Evolutionary conservation across 2,113 vertebrate species (phyloP).

Genomic region (Buteo buteo): DNA sequence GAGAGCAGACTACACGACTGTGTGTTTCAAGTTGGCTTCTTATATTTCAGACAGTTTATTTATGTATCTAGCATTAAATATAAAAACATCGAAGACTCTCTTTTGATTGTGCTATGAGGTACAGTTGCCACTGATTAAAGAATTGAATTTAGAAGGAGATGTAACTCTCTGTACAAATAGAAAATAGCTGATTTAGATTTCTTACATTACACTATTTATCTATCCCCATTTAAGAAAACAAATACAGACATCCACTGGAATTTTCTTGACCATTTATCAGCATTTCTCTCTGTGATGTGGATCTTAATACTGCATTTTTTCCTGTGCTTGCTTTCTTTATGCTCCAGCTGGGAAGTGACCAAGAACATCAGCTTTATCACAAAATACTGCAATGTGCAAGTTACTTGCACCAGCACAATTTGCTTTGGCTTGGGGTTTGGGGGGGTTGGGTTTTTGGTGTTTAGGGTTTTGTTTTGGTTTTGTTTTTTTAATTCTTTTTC

Average conservation of each 20-base stretch:
- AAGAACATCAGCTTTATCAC: background rate
- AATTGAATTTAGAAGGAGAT: background rate
- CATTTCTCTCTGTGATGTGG: background rate
- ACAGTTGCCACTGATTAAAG: background rate
- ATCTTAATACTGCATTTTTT: background rate
- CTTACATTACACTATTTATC: constrained; percentile 30
- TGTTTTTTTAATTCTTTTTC: background rate
- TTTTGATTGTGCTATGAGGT: background rate
- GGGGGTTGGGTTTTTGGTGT: no score
- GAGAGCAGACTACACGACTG: background rate
- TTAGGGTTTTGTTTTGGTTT: background rate
- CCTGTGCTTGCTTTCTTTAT: background rate
- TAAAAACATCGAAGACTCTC: background rate
- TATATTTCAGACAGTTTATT: constrained; percentile 3
- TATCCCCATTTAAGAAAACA: constrained; percentile 4
- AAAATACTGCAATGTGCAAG: background rate
- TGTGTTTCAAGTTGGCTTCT: background rate
- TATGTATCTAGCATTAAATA: constrained; percentile 2
- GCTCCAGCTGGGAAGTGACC: background rate
- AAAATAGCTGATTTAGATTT: background rate
- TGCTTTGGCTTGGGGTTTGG: background rate
- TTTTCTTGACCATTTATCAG: constrained; percentile 37
- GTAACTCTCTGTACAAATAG: background rate
- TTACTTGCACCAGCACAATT: background rate
- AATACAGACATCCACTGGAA: background rate